Percentiles rank a stretch among this genome's conserved stretches.
phyloP scores from a whole-genome alignment of 2,113 vertebrate species.

The Catharus minimus region DNA sequence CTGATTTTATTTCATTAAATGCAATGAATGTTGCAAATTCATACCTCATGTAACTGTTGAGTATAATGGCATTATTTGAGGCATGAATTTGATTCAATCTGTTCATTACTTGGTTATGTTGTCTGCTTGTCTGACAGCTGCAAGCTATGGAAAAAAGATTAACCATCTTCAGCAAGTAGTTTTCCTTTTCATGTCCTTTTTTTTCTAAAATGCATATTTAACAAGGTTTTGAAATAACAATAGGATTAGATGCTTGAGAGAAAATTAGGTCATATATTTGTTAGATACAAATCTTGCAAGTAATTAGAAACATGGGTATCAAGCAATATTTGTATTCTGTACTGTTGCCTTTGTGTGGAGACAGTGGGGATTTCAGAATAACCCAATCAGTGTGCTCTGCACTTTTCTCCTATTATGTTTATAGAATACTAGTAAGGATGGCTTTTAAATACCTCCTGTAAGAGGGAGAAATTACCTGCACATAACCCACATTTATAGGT shows the following conservation, averaged over 20 bases:
- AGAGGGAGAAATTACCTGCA: neutral
- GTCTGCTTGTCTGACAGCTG: conserved; percentile 10
- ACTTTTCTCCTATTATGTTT: neutral
- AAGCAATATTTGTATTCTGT: conserved; percentile 41
- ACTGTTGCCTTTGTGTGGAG: conserved; percentile 32
- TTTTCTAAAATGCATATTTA: conserved; percentile 40
- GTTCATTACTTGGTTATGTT: neutral
- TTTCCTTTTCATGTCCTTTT: neutral
- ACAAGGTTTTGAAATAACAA: conserved; percentile 48
- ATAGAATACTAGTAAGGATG: neutral
- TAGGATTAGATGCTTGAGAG: conserved; percentile 28
- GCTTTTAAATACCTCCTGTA: neutral
- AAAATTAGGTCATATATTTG: conserved; percentile 63
- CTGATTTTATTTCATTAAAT: conserved; percentile 31
- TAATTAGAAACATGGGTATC: conserved; percentile 50
- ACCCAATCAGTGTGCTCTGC: neutral
- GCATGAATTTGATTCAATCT: neutral
- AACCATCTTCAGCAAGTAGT: neutral
- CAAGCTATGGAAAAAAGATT: neutral
- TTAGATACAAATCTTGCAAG: conserved; percentile 34
- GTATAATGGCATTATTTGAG: neutral
- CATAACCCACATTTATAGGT: neutral
- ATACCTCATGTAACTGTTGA: neutral
- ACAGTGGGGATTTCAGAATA: conserved; percentile 55
- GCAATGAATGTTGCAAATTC: neutral